A percentile compares a stretch with the other conserved stretches of the same genome.
Conservation (phyloP, 2,888 invertebrate genomes). For the Ganaspis brasiliensis region DNA sequence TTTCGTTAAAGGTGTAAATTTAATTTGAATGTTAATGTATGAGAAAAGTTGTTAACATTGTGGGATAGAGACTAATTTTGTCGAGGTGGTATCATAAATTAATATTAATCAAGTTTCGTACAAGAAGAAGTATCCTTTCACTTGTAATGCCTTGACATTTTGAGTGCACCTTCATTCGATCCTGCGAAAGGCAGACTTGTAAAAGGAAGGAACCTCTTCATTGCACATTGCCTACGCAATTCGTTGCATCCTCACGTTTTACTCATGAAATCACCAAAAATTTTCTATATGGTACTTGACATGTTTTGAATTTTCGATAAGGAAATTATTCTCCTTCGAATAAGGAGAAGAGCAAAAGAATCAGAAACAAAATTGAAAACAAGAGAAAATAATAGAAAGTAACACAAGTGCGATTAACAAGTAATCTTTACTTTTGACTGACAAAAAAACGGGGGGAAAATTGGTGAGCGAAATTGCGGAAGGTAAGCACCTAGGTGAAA, state of each 20-base stretch:
- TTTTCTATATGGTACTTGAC: too few relatives aligned
- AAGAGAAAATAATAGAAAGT: not conserved
- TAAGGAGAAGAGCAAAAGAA: too few relatives aligned
- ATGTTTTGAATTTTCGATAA: too few relatives aligned
- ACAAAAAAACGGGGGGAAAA: not conserved
- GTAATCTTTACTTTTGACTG: not conserved
- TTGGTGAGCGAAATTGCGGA: constrained; percentile 7
- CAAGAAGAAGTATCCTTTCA: constrained; percentile 36
- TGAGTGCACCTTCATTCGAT: constrained; percentile 36
- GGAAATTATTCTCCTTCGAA: too few relatives aligned
- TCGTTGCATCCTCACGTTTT: too few relatives aligned
- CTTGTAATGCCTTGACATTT: constrained; percentile 49
- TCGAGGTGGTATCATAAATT: constrained; percentile 14
- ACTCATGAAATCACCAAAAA: not conserved
- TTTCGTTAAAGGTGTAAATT: not conserved
- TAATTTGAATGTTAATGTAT: not conserved
- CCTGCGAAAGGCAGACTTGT: not conserved
- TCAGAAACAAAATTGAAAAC: not conserved
- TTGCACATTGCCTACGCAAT: constrained; percentile 2
- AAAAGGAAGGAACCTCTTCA: constrained; percentile 17
- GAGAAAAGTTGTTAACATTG: not conserved
- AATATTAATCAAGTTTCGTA: constrained; percentile 42
- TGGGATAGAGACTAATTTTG: constrained; percentile 13
- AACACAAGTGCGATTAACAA: not conserved
- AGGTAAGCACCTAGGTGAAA: constrained; percentile 1